phyloP scores from a whole-genome alignment of 2,113 vertebrate genomes.

The Labeo catla region DNA sequence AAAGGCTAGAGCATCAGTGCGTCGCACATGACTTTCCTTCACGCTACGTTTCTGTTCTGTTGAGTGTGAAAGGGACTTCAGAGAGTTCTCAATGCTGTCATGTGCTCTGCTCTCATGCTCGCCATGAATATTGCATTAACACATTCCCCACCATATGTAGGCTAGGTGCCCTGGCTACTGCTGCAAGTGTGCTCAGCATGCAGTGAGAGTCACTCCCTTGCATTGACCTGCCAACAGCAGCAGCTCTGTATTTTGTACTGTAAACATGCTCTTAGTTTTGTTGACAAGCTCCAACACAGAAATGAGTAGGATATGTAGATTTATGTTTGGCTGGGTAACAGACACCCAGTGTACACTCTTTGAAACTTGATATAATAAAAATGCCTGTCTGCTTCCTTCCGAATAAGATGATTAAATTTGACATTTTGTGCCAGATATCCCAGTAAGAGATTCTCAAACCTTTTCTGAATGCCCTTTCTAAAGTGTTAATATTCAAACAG shows the following conservation, averaged over 20 bases:
- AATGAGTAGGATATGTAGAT: not conserved
- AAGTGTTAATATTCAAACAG: conserved; percentile 5
- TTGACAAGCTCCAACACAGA: conserved; percentile 10
- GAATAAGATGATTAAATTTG: not conserved
- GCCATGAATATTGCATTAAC: conserved; percentile 80
- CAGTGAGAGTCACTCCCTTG: conserved; percentile 26
- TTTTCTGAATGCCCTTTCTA: not conserved
- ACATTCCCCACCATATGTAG: conserved; percentile 53
- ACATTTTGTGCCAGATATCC: not conserved
- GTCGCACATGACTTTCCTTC: conserved; percentile 37
- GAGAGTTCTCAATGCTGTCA: conserved; percentile 70
- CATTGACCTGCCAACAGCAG: conserved; percentile 45
- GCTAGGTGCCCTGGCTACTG: conserved; percentile 32
- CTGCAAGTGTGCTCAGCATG: conserved; percentile 36
- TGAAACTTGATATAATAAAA: conserved; percentile 1
- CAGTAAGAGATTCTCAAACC: not conserved
- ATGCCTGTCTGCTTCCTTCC: not conserved
- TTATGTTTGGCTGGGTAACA: not conserved
- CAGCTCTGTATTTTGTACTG: conserved; percentile 33
- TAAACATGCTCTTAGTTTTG: conserved; percentile 10
- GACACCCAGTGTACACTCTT: not conserved
- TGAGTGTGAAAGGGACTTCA: conserved; percentile 52
- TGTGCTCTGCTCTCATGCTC: conserved; percentile 68
- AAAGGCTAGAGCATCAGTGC: conserved; percentile 35
- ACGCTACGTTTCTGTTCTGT: conserved; percentile 49